A percentile compares a stretch with the other conserved stretches of the same genome.
These are phyloP conservation scores for Loripinus fragilis DNA, from an alignment of 2,888 invertebrate species.

Conservation along the genomic window DNA sequence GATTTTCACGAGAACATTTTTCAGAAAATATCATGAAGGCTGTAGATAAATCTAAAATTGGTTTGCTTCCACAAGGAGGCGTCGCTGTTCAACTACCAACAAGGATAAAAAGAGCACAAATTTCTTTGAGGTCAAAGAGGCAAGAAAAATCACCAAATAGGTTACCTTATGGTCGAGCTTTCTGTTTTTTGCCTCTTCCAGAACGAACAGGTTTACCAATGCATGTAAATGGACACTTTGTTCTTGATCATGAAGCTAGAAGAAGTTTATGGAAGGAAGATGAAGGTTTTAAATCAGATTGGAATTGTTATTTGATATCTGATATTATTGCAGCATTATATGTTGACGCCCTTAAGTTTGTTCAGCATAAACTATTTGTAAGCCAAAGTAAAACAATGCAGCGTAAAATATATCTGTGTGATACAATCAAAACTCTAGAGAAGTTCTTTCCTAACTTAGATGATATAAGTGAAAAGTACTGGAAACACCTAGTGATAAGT, in stretches of 20 bases:
- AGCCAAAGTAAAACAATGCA: too few species aligned
- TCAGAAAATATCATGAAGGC: conserved; percentile 57
- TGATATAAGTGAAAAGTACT: too few species aligned
- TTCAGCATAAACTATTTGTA: conserved; percentile 29
- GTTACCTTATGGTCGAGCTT: conserved; percentile 25
- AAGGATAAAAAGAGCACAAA: not conserved
- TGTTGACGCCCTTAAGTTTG: conserved; percentile 41
- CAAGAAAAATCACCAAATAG: not conserved
- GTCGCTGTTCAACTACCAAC: conserved; percentile 55
- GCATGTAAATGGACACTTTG: conserved; percentile 77
- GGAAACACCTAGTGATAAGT: conserved; percentile 25
- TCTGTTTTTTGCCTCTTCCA: conserved; percentile 76
- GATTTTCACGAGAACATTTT: conserved; percentile 22
- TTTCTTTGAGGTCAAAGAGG: too few species aligned
- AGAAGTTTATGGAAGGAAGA: conserved; percentile 59
- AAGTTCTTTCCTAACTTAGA: too few species aligned
- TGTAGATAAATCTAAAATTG: conserved; percentile 62
- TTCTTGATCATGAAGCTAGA: conserved; percentile 72
- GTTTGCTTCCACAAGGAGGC: conserved; percentile 68
- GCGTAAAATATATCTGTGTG: too few species aligned
- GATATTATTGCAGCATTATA: conserved; percentile 73
- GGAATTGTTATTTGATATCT: conserved; percentile 73
- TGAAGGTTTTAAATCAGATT: conserved; percentile 50
- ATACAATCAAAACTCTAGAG: too few species aligned
- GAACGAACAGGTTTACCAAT: conserved; percentile 72